Evolutionary conservation across 2,888 invertebrate species (phyloP), one percentile per base, ranked within the genome.

Genomic region (Mactromeris polynyma): DNA sequence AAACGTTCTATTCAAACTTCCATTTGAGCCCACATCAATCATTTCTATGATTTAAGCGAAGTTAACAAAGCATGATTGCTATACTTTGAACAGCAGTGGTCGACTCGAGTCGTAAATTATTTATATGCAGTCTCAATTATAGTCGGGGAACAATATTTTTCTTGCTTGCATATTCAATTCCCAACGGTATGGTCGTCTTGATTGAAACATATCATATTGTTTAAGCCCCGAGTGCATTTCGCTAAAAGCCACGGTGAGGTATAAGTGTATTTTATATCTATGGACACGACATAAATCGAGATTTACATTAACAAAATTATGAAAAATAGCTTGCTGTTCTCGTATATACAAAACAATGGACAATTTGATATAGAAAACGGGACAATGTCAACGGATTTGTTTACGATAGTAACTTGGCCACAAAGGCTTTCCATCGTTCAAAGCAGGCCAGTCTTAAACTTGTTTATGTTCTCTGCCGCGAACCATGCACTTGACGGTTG

Each of bases 101-200:
- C 58, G 58, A 26, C 58, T 26, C 26, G 26, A 64, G 26, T 26
- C 33, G 17, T 73, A 73, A 73, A 36, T 36, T 33, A 73, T 73
- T 17, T 73, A 73, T 73, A 36, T 73, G 17, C 73, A 17, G 33
- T 36, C 36, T 73, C 73, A 73, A 73, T 73, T 73, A 73, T 36
- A 3, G 17, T 14, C 26, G 36, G 36, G 14, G 73, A 36, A 73
- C 33, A 73, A 73, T 73, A 33, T 73, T n/a, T n/a, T 33, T 73
- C 73, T 33, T 33, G 73, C 19, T 73, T 73, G 73, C 36, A 73
- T 73, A 36, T 33, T 36, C 19, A 36, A 73, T 73, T 73, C 73
- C 73, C 73, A 19, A 73, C 11, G 19, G 73, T 33, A 4, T 33
- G 14, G n/a, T 36, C 33, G 9, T 33, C 73, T 33, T 73, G 36